Percentiles rank a stretch among this genome's conserved stretches.
phyloP scores from a whole-genome alignment of 2,113 vertebrate genomes.

The Lanius ludovicianus region DNA sequence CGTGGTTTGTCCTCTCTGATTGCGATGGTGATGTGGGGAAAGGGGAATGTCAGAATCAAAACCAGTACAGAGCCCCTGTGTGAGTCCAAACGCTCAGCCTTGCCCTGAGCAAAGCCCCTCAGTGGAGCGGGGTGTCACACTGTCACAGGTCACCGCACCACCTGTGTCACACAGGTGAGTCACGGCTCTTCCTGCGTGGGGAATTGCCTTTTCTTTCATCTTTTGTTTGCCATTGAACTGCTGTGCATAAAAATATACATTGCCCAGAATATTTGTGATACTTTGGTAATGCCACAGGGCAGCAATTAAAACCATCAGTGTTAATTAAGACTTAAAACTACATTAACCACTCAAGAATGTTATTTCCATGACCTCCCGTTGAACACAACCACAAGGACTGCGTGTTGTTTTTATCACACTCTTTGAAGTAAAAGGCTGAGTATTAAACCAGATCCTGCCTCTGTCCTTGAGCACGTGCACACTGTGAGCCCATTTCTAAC shows the following conservation, averaged over 20 bases:
- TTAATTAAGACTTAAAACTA: slow-evolving; percentile 24
- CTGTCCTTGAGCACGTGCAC: not conserved
- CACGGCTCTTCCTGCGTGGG: rapidly evolving
- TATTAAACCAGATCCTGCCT: not conserved
- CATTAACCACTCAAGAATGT: not conserved
- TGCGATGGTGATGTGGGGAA: not conserved
- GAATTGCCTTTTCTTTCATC: not conserved
- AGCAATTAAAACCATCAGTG: not conserved
- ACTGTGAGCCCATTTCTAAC: not conserved
- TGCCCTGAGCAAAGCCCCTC: not conserved
- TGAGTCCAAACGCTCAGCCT: not conserved
- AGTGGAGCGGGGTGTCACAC: not conserved
- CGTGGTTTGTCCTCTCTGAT: not conserved
- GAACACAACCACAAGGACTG: not conserved
- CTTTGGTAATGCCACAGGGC: not conserved
- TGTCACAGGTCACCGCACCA: not conserved
- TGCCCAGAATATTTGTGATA: not conserved
- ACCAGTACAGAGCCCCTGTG: rapidly evolving
- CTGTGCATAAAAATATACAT: not conserved
- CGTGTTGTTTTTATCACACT: not conserved
- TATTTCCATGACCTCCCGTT: slow-evolving; percentile 1
- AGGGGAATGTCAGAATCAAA: not conserved
- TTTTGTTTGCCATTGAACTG: not conserved
- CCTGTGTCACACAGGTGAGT: not conserved
- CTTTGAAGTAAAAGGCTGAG: not conserved